Evolutionary conservation across 2,113 vertebrate species (phyloP).

Genomic region (Donacobius atricapilla): DNA sequence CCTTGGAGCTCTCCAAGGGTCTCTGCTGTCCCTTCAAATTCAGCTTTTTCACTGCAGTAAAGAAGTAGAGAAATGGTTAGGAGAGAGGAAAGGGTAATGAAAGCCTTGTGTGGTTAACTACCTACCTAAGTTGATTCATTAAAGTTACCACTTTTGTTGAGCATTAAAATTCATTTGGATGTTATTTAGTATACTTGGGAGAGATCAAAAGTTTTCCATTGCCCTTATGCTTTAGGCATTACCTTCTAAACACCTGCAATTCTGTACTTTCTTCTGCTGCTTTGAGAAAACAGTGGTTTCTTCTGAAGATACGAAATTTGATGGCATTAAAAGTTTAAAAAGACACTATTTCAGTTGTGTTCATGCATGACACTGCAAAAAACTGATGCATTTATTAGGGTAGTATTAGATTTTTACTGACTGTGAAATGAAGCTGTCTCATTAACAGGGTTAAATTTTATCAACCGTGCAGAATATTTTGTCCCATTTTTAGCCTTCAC

Average conservation of each 20-base stretch:
- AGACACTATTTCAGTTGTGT: not conserved
- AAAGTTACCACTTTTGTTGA: not conserved
- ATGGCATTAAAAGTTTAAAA: not conserved
- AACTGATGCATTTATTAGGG: not conserved
- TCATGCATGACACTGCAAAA: not conserved
- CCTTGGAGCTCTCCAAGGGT: not conserved
- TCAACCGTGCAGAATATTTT: not conserved
- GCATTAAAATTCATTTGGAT: not conserved
- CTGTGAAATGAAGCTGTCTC: conserved; percentile 15
- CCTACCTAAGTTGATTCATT: not conserved
- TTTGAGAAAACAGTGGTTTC: not conserved
- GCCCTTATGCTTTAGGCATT: not conserved
- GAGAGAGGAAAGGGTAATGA: not conserved
- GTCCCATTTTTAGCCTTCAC: not conserved
- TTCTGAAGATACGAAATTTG: not conserved
- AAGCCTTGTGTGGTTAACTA: not conserved
- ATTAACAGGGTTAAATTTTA: conserved; percentile 4
- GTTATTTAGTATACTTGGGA: not conserved
- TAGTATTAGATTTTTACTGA: not conserved
- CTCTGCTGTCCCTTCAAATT: not conserved
- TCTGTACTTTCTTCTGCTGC: not conserved
- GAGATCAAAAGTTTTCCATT: not conserved
- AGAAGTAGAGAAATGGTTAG: not conserved
- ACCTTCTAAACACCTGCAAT: not conserved
- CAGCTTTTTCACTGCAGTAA: not conserved